Evolutionary conservation across 2,113 vertebrate genomes (phyloP).

Genomic region (Hipposideros armiger): DNA sequence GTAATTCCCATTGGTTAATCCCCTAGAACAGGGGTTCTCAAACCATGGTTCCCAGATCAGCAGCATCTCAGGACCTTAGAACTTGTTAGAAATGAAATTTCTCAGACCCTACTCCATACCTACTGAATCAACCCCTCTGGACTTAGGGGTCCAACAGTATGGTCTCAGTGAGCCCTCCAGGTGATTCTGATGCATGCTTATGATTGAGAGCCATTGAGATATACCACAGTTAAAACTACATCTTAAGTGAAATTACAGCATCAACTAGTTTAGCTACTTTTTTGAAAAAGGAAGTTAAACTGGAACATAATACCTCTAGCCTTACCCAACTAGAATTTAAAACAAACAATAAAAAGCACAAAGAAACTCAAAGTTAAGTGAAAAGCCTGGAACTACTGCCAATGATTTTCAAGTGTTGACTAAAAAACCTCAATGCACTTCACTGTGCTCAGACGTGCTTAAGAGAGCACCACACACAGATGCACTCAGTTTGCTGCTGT

Average conservation of each 20-base stretch:
- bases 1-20: background rate
- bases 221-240: background rate
- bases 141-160: too few relatives aligned
- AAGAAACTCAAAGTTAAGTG: conserved; percentile 49
- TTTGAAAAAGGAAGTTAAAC: conserved; percentile 65
- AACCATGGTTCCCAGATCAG: background rate
- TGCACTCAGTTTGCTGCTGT: background rate
- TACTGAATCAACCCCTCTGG: background rate
- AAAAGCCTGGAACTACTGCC: conserved; percentile 53
- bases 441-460: background rate
- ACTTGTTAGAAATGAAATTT: background rate
- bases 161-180: background rate
- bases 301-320: conserved; percentile 62
- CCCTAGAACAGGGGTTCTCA: background rate
- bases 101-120: background rate
- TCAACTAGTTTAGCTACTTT: background rate
- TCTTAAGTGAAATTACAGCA: conserved; percentile 37
- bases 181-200: background rate
- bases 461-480: background rate
- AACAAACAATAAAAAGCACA: conserved; percentile 68
- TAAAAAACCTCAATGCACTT: conserved; percentile 30
- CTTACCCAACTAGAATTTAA: conserved; percentile 48
- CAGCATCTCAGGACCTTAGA: background rate
- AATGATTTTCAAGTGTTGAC: conserved; percentile 60
- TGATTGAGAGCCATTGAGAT: background rate